Evolutionary conservation across 1,140 invertebrate genomes (phyloP).

Genomic region (Spodoptera litura): DNA sequence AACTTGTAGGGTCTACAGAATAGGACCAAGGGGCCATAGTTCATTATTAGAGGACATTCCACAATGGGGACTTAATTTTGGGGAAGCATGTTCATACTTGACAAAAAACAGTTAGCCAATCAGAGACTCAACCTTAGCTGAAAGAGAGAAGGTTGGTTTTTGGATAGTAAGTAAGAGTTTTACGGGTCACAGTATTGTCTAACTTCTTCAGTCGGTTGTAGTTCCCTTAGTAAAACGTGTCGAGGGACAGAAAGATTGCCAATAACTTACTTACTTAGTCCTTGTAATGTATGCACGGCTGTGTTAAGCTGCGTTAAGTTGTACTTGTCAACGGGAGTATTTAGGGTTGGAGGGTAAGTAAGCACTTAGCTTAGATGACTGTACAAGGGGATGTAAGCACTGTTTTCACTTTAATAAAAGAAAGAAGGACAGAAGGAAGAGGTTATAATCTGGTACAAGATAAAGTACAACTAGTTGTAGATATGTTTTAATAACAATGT

Average conservation of each 20-base stretch:
- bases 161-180: background rate
- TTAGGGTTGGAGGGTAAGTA: slow-evolving; percentile 1
- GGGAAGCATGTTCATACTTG: slow-evolving; percentile 10
- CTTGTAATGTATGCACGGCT: slow-evolving; percentile 31
- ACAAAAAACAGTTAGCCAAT: slow-evolving; percentile 5
- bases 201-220: slow-evolving; percentile 21
- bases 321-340: slow-evolving; percentile 23
- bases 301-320: slow-evolving; percentile 28
- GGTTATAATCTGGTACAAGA: too few relatives aligned
- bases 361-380: background rate
- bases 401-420: too few relatives aligned
- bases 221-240: slow-evolving; percentile 26
- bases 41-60: slow-evolving; percentile 61
- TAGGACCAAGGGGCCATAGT: slow-evolving; percentile 57
- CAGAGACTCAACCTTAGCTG: slow-evolving; percentile 3
- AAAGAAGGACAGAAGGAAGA: too few relatives aligned
- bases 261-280: slow-evolving; percentile 40
- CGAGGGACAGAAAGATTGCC: slow-evolving; percentile 31
- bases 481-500: too few relatives aligned
- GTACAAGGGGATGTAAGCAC: background rate
- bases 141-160: slow-evolving; percentile 7
- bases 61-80: slow-evolving; percentile 42
- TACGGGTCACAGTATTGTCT: background rate
- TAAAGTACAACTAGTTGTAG: too few relatives aligned
- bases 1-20: slow-evolving; percentile 52